Evolutionary conservation across 2,888 invertebrate genomes (phyloP).

Genomic region (Phortica okadai): DNA sequence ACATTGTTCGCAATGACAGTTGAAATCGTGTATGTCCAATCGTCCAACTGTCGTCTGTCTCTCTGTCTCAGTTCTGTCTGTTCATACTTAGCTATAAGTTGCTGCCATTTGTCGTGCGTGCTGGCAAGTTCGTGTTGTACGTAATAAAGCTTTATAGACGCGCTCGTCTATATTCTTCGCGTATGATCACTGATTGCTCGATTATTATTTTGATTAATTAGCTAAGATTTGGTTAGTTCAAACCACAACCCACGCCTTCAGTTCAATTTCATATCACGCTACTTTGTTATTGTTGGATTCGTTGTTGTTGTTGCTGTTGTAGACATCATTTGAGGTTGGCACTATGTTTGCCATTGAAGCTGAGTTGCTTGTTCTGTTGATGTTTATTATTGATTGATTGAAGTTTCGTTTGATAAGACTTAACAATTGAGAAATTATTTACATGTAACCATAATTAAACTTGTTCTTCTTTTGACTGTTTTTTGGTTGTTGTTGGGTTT

Average conservation of each 20-base stretch:
- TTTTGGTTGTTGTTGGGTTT: slow-evolving; percentile 55
- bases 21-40: slow-evolving; percentile 59
- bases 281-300: slow-evolving; percentile 41
- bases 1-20: slow-evolving; percentile 68
- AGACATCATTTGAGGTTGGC: slow-evolving; percentile 41
- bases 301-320: slow-evolving; percentile 39
- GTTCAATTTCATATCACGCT: slow-evolving; percentile 46
- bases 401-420: slow-evolving; percentile 70
- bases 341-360: slow-evolving; percentile 21
- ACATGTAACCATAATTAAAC: slow-evolving; percentile 71
- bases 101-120: not conserved
- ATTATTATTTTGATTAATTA: slow-evolving; percentile 75
- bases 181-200: slow-evolving; percentile 70
- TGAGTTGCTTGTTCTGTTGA: slow-evolving; percentile 53
- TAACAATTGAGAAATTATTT: slow-evolving; percentile 72
- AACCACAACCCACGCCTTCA: slow-evolving; percentile 67
- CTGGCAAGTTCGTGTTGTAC: slow-evolving; percentile 19
- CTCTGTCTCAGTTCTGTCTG: not conserved
- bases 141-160: slow-evolving; percentile 7
- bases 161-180: not conserved
- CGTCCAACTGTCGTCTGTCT: slow-evolving; percentile 23
- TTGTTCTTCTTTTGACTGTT: slow-evolving; percentile 58
- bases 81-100: not conserved
- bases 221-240: slow-evolving; percentile 71
- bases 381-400: slow-evolving; percentile 71